These are phyloP conservation scores for Spatula clypeata DNA, from an alignment of 2,797 vertebrate genomes.

Conservation along the genomic window DNA sequence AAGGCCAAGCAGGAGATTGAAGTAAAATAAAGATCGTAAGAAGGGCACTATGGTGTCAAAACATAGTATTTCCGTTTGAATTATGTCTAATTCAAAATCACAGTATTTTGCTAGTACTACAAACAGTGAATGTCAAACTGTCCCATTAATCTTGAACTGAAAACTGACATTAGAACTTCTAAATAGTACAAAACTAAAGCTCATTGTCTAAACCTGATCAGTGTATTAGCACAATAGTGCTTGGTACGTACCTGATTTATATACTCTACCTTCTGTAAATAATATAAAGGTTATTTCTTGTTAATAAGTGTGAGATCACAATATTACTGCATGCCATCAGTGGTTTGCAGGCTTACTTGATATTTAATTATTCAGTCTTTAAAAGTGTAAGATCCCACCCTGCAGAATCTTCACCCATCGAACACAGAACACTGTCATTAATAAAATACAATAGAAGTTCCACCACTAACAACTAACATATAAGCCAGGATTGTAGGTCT, in stretches of 20 bases:
- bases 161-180: constrained; percentile 79
- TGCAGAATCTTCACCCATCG: constrained; percentile 83
- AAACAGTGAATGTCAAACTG: constrained; percentile 83
- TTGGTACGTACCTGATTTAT: constrained; percentile 86
- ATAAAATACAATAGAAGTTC: constrained; percentile 78
- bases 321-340: constrained; percentile 62
- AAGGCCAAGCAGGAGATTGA: constrained; percentile 86
- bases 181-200: constrained; percentile 78
- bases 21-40: constrained; percentile 80
- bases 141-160: constrained; percentile 78
- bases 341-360: constrained; percentile 64
- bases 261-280: constrained; percentile 82
- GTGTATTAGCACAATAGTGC: constrained; percentile 83
- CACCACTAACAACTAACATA: constrained; percentile 73
- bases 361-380: constrained; percentile 75
- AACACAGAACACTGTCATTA: constrained; percentile 80
- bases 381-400: constrained; percentile 82
- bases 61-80: constrained; percentile 81
- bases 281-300: constrained; percentile 77
- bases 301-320: constrained; percentile 77
- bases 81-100: constrained; percentile 85
- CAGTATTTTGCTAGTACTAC: constrained; percentile 86
- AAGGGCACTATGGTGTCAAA: constrained; percentile 85
- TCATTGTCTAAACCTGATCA: constrained; percentile 84
- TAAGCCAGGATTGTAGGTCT: constrained; percentile 70